Evolutionary conservation across 2,797 vertebrate genomes (phyloP), one percentile per base, ranked within the genome.

Genomic region (Sebastes matsubarae): DNA sequence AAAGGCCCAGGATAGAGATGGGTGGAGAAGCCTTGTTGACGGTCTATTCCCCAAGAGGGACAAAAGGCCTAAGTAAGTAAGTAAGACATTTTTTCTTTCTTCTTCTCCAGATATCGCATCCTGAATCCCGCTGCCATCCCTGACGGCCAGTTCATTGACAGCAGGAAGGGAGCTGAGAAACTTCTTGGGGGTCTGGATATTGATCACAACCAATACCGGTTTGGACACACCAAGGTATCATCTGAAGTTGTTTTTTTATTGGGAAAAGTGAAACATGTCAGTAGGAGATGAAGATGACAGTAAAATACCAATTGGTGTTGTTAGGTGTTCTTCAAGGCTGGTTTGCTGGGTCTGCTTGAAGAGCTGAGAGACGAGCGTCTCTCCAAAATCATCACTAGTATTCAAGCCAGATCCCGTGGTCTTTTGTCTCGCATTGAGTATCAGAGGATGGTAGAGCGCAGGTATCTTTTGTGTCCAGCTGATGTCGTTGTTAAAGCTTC

Each of bases 321-420:
- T 25, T n/a, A 97, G 97, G 97, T 97, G 69, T 98, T 98, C 92
- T 98, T 98, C 86, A 97, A 98, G 79, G 97, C 97, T 0, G 97
- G 97, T 68, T 92, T 98, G 22, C 90, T 98, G 80, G 97, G 97
- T 18, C 88, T 93, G 8, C 93, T 98, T 64, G 97, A 98, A 71
- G 97, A 98, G 81, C 96, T 98, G 97, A 90, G 97, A 71, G 97
- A 98, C 0, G 97, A 98, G 72, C 94, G 97, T 1, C 92, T 98
- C 4, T 94, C 97, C 13, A 95, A 95, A 58, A 97, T 97, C 80
- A 96, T 98, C 78, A 97, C 97, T 6, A 92, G 92, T 3, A 96
- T 97, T 66, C 97, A 97, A 83, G 96, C 97, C 1, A 96, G 95
- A 63, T 93, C 96, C 36, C 94, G 97, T 10, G 97, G 96, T 22